Evolutionary conservation across 2,888 invertebrate species (phyloP).

Genomic region (Drosophila ezoana): DNA sequence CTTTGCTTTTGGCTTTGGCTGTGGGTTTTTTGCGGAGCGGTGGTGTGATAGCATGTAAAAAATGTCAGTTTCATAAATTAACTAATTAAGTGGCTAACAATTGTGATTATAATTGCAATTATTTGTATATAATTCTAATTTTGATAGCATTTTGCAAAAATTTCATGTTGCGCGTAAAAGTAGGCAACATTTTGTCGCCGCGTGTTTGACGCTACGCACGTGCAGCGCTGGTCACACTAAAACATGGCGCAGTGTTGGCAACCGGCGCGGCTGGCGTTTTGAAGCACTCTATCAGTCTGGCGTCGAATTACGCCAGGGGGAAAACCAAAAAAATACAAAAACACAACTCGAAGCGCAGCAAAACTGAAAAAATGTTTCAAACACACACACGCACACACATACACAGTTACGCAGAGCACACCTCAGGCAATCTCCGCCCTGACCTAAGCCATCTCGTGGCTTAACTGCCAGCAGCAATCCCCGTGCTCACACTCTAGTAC

Average conservation of each 20-base stretch:
- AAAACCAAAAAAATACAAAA: constrained; percentile 3
- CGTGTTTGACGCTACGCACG: constrained; percentile 1
- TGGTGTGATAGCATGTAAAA: too few relatives aligned
- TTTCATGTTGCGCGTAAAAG: constrained; percentile 31
- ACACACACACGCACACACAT: constrained; percentile 1
- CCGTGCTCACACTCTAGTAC: constrained; percentile 16
- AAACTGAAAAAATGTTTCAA: constrained; percentile 33
- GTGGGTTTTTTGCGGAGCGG: not conserved
- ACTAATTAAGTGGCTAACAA: constrained; percentile 4
- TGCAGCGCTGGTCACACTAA: constrained; percentile 19
- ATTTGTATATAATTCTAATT: not conserved
- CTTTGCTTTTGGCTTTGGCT: constrained; percentile 43
- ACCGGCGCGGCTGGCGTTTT: constrained; percentile 32
- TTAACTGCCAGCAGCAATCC: constrained; percentile 69
- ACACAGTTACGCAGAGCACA: constrained; percentile 34
- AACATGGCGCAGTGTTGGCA: constrained; percentile 9
- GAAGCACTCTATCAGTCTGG: constrained; percentile 71
- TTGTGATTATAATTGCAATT: constrained; percentile 10
- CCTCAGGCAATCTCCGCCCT: constrained; percentile 73
- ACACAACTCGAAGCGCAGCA: constrained; percentile 19
- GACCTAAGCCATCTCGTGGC: constrained; percentile 78
- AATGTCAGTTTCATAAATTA: constrained; percentile 2
- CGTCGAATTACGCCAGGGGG: constrained; percentile 34
- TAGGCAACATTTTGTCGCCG: constrained; percentile 50
- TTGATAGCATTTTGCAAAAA: not conserved